A percentile compares a stretch with the other conserved stretches of the same genome.
These are phyloP conservation scores for Hyposoter dolosus DNA, from an alignment of 2,888 invertebrate species.

Conservation along the genomic window DNA sequence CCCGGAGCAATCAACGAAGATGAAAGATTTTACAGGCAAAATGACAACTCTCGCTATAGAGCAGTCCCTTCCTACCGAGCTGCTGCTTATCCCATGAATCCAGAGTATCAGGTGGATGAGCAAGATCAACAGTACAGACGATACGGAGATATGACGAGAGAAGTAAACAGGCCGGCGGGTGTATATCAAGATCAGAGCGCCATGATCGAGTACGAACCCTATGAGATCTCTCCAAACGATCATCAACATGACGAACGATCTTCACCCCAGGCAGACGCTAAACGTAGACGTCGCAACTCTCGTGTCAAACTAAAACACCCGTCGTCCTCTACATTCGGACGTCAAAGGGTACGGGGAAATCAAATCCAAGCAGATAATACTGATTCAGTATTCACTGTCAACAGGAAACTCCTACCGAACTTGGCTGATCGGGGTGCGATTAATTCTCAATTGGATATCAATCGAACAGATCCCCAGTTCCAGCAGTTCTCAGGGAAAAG, in stretches of 20 bases:
- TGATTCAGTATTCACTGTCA: constrained; percentile 23
- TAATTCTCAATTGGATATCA: constrained; percentile 15
- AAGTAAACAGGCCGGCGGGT: constrained; percentile 53
- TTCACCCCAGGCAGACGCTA: constrained; percentile 30
- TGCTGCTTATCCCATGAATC: constrained; percentile 26
- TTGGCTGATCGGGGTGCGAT: constrained; percentile 5
- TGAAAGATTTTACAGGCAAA: constrained; percentile 17
- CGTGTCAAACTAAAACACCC: constrained; percentile 32
- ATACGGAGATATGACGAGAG: constrained; percentile 35
- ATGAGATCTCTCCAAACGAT: constrained; percentile 38
- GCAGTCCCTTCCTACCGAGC: neutral
- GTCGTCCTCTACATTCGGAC: constrained; percentile 23
- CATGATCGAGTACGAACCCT: constrained; percentile 53
- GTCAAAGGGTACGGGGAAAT: constrained; percentile 25
- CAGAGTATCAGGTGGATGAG: constrained; percentile 45
- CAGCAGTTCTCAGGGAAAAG: constrained; percentile 2
- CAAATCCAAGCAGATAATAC: constrained; percentile 23
- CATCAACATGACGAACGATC: constrained; percentile 43
- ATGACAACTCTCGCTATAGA: constrained; percentile 33
- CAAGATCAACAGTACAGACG: constrained; percentile 49
- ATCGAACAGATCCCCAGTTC: constrained; percentile 8
- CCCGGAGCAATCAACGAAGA: neutral
- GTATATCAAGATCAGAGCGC: constrained; percentile 54
- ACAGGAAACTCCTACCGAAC: constrained; percentile 15
- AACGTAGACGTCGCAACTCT: constrained; percentile 57